These are phyloP conservation scores for Pangasius krempfi DNA, from an alignment of 2,797 vertebrate genomes.

Conservation along the genomic window DNA sequence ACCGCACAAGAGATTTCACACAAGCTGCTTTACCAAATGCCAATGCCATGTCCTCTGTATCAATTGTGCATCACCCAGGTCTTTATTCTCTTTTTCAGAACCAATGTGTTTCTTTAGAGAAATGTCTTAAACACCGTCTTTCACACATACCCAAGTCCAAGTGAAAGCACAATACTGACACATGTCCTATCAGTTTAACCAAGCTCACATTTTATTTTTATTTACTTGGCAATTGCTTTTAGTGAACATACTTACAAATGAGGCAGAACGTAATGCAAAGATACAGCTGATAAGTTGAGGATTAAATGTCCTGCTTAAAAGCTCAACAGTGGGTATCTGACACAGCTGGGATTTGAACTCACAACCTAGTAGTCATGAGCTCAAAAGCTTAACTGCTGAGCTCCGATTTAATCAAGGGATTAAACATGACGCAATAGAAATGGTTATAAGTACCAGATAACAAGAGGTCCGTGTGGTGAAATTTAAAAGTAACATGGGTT, in stretches of 20 bases:
- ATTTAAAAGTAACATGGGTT: neutral
- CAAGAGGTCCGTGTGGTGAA: neutral
- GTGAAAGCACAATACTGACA: conserved; percentile 21
- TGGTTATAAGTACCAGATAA: neutral
- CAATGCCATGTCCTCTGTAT: neutral
- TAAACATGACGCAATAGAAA: neutral
- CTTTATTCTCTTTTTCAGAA: conserved; percentile 25
- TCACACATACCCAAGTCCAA: conserved; percentile 13
- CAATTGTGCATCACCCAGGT: neutral
- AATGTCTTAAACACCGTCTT: conserved; percentile 26
- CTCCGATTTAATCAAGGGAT: neutral
- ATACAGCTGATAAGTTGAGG: neutral
- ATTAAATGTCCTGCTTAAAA: neutral
- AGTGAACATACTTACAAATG: neutral
- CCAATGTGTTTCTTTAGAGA: conserved; percentile 42
- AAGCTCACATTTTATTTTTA: conserved; percentile 15
- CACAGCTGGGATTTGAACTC: neutral
- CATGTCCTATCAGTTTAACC: conserved; percentile 34
- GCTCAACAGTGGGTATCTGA: conserved; percentile 1
- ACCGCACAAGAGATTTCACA: neutral
- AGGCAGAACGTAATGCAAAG: neutral
- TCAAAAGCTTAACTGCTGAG: neutral
- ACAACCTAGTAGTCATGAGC: neutral
- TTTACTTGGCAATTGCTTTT: neutral
- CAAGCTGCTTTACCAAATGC: conserved; percentile 17